phyloP scores from a whole-genome alignment of 2,797 vertebrate species.

The Leuciscus waleckii region DNA sequence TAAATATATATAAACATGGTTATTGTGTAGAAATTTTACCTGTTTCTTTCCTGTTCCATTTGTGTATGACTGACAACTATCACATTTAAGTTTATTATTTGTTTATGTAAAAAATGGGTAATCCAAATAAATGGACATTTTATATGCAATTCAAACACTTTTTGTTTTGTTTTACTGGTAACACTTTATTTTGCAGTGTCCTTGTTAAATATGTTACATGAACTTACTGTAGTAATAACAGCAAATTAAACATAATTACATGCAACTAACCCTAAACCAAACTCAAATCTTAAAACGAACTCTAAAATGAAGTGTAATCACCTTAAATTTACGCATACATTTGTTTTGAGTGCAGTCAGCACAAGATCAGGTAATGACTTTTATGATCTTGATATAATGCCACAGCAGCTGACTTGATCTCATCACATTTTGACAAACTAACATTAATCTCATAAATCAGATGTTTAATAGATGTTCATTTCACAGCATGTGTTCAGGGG shows the following conservation, averaged over 20 bases:
- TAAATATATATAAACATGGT: background rate
- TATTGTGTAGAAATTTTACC: too few relatives aligned
- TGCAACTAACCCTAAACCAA: background rate
- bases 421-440: background rate
- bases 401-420: background rate
- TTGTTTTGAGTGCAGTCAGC: background rate
- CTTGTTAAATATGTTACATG: too few relatives aligned
- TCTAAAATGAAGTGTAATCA: background rate
- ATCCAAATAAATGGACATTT: background rate
- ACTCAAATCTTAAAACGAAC: background rate
- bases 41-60: background rate
- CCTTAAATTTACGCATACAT: background rate
- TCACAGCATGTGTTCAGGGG: conserved; percentile 79
- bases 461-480: background rate
- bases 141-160: background rate
- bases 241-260: background rate
- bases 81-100: background rate
- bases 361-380: conserved; percentile 4
- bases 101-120: background rate
- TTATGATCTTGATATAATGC: background rate
- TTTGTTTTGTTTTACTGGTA: too few relatives aligned
- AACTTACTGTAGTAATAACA: background rate
- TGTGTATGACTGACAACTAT: background rate
- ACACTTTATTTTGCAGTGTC: too few relatives aligned
- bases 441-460: background rate